Conservation (phyloP, 2,888 invertebrate genomes). For the Tinea pellionella region DNA sequence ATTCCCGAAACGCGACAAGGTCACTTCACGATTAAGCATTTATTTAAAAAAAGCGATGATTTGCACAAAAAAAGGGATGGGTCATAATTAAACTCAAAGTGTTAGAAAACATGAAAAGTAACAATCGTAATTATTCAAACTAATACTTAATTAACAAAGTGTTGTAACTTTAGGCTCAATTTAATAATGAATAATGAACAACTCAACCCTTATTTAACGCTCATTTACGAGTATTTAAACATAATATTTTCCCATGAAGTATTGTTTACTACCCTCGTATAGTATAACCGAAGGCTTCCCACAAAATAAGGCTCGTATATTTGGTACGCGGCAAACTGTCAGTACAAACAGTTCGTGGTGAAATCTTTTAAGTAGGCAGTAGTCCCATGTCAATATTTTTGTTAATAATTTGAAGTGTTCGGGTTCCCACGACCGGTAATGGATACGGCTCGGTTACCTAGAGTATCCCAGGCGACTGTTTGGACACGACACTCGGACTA, state of each 20-base stretch:
- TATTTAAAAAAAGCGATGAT: too few relatives aligned
- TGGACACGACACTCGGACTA: not conserved
- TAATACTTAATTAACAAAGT: not conserved
- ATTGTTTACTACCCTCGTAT: conserved; percentile 5
- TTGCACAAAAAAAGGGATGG: too few relatives aligned
- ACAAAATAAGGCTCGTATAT: conserved; percentile 53
- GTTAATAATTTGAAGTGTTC: conserved; percentile 63
- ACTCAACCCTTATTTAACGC: conserved; percentile 4
- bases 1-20: too few relatives aligned
- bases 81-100: too few relatives aligned
- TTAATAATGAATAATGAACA: not conserved
- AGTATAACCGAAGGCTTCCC: conserved; percentile 43
- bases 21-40: too few relatives aligned
- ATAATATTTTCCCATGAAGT: conserved; percentile 11
- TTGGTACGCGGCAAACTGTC: conserved; percentile 58
- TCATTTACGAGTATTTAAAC: not conserved
- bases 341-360: conserved; percentile 59
- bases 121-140: too few relatives aligned
- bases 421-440: conserved; percentile 47
- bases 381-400: conserved; percentile 59
- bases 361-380: conserved; percentile 68
- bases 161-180: not conserved
- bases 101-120: too few relatives aligned
- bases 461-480: not conserved
- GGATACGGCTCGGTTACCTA: conserved; percentile 10